These are phyloP conservation scores for Sebastes vulpes DNA, from an alignment of 2,797 vertebrate species.

Conservation along the genomic window DNA sequence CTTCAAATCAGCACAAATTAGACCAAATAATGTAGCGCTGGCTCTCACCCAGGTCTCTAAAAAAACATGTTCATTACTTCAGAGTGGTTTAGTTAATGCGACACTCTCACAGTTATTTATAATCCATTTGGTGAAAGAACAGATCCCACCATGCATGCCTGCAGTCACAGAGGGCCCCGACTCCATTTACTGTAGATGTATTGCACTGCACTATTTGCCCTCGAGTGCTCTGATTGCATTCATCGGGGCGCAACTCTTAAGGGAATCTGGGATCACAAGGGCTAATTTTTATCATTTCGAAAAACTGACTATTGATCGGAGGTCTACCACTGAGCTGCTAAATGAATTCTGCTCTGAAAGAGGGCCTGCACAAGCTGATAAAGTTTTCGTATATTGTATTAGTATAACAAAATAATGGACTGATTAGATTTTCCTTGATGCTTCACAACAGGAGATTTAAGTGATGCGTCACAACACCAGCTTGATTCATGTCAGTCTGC, in stretches of 20 bases:
- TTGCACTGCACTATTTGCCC: background rate
- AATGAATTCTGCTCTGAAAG: background rate
- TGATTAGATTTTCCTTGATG: background rate
- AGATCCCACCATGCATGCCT: background rate
- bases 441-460: background rate
- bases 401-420: background rate
- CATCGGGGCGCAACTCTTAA: background rate
- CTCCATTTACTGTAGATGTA: constrained; percentile 11
- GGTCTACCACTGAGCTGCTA: background rate
- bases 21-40: constrained; percentile 1
- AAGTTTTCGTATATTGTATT: background rate
- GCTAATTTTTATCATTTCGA: background rate
- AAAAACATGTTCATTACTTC: constrained; percentile 1
- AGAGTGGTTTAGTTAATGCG: constrained; percentile 22
- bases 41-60: background rate
- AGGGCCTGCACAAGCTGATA: background rate
- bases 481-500: background rate
- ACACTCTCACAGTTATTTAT: constrained; percentile 26
- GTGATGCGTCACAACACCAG: background rate
- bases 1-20: constrained; percentile 17
- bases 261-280: background rate
- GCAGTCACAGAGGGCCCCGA: constrained; percentile 6
- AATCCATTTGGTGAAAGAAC: constrained; percentile 27
- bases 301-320: background rate
- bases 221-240: background rate